These are phyloP conservation scores for Arctopsyche grandis DNA, from an alignment of 1,140 invertebrate species.

Conservation along the genomic window DNA sequence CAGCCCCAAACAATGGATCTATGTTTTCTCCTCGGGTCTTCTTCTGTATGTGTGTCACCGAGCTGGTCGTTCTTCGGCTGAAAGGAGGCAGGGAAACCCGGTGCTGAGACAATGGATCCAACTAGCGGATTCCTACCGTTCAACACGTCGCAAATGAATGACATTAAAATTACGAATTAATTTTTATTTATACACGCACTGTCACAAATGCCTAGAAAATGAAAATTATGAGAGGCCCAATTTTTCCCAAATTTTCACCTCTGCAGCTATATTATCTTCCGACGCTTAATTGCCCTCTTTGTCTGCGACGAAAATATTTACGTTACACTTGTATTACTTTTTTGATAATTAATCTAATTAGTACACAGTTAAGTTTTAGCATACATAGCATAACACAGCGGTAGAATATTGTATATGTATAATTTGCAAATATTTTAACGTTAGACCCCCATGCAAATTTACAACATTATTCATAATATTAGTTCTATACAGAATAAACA, in stretches of 20 bases:
- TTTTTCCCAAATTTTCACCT: conserved; percentile 10
- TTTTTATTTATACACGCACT: conserved; percentile 1
- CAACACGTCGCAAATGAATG: conserved; percentile 24
- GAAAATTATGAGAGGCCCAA: background rate
- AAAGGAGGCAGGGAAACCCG: conserved; percentile 1
- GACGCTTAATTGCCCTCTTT: background rate
- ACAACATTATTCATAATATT: no score
- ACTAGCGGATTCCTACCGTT: conserved; percentile 11
- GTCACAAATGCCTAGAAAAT: background rate
- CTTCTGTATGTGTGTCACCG: conserved; percentile 28
- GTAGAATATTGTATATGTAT: no score
- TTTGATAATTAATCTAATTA: no score
- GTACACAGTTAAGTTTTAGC: no score
- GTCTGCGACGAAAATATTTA: no score
- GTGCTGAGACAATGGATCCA: conserved; percentile 1
- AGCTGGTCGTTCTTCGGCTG: conserved; percentile 8
- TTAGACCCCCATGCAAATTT: no score
- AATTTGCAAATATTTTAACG: no score
- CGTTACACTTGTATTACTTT: no score
- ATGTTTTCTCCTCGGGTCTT: conserved; percentile 30
- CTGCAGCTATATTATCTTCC: background rate
- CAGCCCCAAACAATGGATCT: conserved; percentile 16
- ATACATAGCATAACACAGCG: no score
- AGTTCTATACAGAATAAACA: no score
- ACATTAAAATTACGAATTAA: conserved; percentile 27